Base-by-base conservation (phyloP, 2,888 invertebrate species). In the Salticus scenicus region DNA sequence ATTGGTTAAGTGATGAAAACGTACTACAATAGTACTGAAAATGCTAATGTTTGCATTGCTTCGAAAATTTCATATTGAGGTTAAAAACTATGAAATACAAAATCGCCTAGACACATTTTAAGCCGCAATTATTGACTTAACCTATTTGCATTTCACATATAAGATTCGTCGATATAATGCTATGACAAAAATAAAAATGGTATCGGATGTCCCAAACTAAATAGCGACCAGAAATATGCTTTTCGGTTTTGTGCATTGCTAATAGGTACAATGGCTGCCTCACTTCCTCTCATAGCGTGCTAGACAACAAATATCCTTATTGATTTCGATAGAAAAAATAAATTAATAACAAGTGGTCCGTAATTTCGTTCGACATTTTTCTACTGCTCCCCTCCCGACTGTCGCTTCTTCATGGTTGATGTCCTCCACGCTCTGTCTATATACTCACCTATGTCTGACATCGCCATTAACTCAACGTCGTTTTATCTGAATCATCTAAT, bases 391-490 rank as follows among this genome's bases (percentile, higher is more conserved):
- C 42, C 42, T 14, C n/a, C 42, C 42, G 10, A 2, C 42, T 2
- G 10, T 10, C 17, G 42, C 7, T 37, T 14, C 57, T 57, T 57
- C 57, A 57, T 24, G 57, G 57, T 57, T 57, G 57, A 57, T 5
- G 57, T 57, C 57, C 24, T 57, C 57, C 57, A 57, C 57, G 57
- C 24, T 57, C 57, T 57, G 24, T 57, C 57, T 57, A 57, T 24
- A 57, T 57, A 57, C 57, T 57, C 57, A 57, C 57, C 57, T 57
- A 57, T 57, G 57, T 57, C 57, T 24, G 57, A 57, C 57, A 57
- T 24, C 57, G 17, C 57, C 57, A 57, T 57, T 24, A 57, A 57
- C 24, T 57, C 57, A 20, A 57, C 57, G 2, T 57, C 57, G 12
- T 24, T 57, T 57, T 57, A 57, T 57, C 57, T 24, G 20, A 20